Base-by-base conservation (phyloP, 2,113 vertebrate species). In the Cariama cristata region DNA sequence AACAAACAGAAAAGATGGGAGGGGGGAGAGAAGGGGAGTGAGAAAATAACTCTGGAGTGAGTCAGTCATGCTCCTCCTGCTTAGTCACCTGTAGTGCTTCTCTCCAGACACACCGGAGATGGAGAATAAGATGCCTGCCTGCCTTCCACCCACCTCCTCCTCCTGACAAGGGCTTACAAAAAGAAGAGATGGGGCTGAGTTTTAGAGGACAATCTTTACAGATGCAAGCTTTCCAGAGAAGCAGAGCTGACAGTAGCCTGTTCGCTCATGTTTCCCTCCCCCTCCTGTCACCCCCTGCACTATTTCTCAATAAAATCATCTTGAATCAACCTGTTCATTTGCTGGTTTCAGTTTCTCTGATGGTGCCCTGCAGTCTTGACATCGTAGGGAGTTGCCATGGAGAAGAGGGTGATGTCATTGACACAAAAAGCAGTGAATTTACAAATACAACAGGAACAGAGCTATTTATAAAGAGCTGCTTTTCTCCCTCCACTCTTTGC, bases 321-420 rank as follows among this genome's bases (percentile, higher is more conserved):
- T 71, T 55, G 63, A 97, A 95, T 91, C 73, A 76, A 98, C 97
- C 88, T 92, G 97, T 90, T 97, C 85, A 3, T 88, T 58, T 44
- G 90, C 97, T 95, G 94, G 76, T 85, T 92, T 19, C 74, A 97
- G 96, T 96, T 96, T 88, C 96, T 97, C 91, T 86, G 91, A 90
- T 69, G 84, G 97, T 98, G 97, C 98, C 94, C 98, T 97, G 97
- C 97, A 97, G 98, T 98, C 98, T 94, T 97, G 97, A 96, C 97
- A 98, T 97, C 16, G 97, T 95, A 96, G 96, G 93, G 96, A 97
- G 98, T 99, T 99, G 98, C 98, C 97, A 98, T 98, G 98, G 98
- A 98, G 97, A 98, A 96, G 95, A 96, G 79, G 96, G 95, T 98
- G 98, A 98, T 98, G 97, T 98, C 98, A 99, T 91, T 98, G 97